Base-by-base conservation (phyloP, 2,113 vertebrate species). In the Limanda limanda region DNA sequence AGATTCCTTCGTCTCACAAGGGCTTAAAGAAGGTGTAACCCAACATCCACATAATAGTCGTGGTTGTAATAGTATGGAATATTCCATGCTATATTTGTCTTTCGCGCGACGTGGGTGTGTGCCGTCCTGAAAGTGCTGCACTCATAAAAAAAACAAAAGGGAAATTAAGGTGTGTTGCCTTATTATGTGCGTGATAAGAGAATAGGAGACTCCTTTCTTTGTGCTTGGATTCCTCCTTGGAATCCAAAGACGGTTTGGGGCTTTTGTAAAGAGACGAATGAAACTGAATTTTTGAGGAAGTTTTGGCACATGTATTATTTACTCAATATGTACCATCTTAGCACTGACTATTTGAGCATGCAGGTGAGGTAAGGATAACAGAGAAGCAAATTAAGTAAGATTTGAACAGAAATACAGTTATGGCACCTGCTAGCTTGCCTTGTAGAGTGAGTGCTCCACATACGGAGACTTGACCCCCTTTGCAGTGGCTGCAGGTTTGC, bases 51-150 rank as follows among this genome's bases (percentile, higher is more conserved):
- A 59, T 3, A 27, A 57, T 62, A 12, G n/a, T 42, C 0, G 23
- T 57, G 1, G 4, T 62, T 66, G 70, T 37, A 6, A 6, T 27
- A 0, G 0, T 51, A 5, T 63, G 75, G 58, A 81, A 76, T 78
- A 68, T 84, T 74, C 40, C 42, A 17, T 47, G 56, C 70, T 64
- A 61, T 79, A 60, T 51, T 74, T 77, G 69, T 60, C 63, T 73
- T 71, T 51, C 21, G 17, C 68, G 37, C 17, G 52, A 58, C 45
- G 21, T 42, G 76, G 85, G 87, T 65, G 91, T 69, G 85, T 74
- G 69, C 45, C n/a, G 1, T 55, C 47, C n/a, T 47, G 9, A 55
- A n/a, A 21, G 59, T 37, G 23, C 54, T 71, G 15, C 4, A 62
- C 5, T 51, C 59, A 8, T 40, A 5, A 76, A 31, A 31, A 68